phyloP scores from a whole-genome alignment of 2,113 vertebrate species.

The Jacana jacana region DNA sequence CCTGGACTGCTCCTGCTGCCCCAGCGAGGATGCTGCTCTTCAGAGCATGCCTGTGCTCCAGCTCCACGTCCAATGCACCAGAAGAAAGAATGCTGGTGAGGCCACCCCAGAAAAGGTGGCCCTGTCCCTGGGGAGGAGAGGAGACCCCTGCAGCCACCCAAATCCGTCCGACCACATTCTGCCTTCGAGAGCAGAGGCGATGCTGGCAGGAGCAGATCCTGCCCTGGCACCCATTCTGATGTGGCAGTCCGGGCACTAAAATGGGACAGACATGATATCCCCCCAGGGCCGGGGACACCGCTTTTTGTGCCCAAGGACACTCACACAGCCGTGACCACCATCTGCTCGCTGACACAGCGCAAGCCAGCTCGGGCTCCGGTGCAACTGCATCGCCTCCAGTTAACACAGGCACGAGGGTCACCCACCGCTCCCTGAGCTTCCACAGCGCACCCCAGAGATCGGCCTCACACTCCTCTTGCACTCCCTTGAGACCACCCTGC shows the following conservation, averaged over 20 bases:
- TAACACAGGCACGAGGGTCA: fast-evolving
- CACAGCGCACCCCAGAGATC: fast-evolving
- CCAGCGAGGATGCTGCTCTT: fast-evolving
- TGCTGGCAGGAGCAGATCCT: fast-evolving
- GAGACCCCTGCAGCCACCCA: not conserved
- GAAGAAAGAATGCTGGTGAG: fast-evolving
- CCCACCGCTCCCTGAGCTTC: not conserved
- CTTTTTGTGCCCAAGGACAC: slow-evolving; percentile 3
- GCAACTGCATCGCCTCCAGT: fast-evolving
- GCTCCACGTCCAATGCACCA: fast-evolving
- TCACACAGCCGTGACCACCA: not conserved
- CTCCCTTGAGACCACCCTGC: fast-evolving
- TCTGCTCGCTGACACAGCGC: not conserved
- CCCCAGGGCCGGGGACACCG: not conserved
- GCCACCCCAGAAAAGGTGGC: not conserved
- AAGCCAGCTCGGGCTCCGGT: not conserved
- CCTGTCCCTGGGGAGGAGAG: not conserved
- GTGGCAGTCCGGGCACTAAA: fast-evolving
- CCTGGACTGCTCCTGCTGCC: fast-evolving
- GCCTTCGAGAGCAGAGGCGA: fast-evolving
- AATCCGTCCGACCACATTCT: fast-evolving
- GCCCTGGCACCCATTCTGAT: fast-evolving
- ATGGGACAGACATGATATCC: not conserved
- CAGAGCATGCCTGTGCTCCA: not conserved
- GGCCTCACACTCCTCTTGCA: fast-evolving